phyloP scores from a whole-genome alignment of 2,113 vertebrate species.

The Platysternon megacephalum region DNA sequence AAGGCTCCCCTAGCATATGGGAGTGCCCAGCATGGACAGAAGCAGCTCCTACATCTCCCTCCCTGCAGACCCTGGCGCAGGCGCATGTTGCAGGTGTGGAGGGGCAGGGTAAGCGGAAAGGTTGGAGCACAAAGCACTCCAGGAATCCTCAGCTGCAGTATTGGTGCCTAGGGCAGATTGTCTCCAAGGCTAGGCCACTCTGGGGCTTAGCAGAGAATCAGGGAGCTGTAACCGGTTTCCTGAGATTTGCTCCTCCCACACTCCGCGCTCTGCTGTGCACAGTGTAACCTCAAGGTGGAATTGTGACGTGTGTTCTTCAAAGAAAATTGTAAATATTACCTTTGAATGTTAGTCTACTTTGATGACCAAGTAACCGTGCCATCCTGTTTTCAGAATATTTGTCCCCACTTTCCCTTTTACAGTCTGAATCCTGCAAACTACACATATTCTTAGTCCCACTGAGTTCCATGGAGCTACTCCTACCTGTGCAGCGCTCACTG shows the following conservation, averaged over 20 bases:
- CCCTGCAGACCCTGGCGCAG: background rate
- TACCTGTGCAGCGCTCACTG: background rate
- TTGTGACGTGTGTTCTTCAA: background rate
- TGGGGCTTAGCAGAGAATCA: background rate
- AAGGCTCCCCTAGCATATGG: fast-evolving
- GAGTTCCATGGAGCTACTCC: background rate
- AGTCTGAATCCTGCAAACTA: background rate
- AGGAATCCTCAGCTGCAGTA: background rate
- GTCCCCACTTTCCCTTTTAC: background rate
- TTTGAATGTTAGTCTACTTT: background rate
- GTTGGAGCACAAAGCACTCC: background rate
- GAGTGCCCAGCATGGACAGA: background rate
- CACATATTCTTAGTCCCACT: background rate
- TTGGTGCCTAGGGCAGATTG: background rate
- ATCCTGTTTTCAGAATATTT: background rate
- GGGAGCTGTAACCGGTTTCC: background rate
- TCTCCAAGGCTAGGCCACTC: background rate
- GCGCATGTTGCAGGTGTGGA: fast-evolving
- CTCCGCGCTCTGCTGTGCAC: background rate
- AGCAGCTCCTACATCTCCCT: background rate
- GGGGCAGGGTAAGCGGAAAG: background rate
- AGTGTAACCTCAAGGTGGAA: background rate
- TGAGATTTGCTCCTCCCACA: background rate
- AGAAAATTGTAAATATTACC: background rate
- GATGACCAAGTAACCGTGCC: background rate